Percentiles rank a stretch among this genome's conserved stretches.
Evolutionary conservation across 2,888 invertebrate genomes (phyloP).

Genomic region (Eledone cirrhosa): DNA sequence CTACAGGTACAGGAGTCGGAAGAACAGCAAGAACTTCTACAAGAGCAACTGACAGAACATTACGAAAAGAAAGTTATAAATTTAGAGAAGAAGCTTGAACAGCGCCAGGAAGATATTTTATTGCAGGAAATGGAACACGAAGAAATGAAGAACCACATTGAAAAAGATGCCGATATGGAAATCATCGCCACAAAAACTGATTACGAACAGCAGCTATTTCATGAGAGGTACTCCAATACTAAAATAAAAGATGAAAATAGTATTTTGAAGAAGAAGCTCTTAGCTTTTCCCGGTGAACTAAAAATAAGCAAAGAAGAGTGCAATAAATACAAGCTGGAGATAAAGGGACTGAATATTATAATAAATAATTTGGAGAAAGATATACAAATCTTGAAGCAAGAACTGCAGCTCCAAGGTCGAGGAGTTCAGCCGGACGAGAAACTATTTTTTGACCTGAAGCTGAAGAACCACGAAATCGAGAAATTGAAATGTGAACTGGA

Average conservation of each 20-base stretch:
- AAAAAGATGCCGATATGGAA: not conserved
- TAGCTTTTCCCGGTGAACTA: not conserved
- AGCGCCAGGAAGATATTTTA: not conserved
- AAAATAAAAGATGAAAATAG: not conserved
- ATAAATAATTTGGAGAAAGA: not conserved
- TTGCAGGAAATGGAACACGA: not conserved
- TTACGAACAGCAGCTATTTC: not conserved
- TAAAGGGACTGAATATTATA: not conserved
- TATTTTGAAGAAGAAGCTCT: not conserved
- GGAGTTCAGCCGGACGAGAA: not conserved
- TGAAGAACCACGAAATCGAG: not conserved
- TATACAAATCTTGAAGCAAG: not conserved
- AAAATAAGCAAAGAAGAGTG: not conserved
- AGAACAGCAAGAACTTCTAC: not conserved
- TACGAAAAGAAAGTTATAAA: not conserved
- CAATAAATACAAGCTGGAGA: not conserved
- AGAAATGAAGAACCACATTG: not conserved
- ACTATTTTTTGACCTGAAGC: slow-evolving; percentile 1
- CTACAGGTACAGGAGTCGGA: not conserved
- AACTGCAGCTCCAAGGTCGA: not conserved
- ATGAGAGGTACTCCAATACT: not conserved
- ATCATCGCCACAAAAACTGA: not conserved
- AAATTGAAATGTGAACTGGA: not conserved
- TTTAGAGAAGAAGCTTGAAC: not conserved
- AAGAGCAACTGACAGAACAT: not conserved